Base-by-base conservation (phyloP, 2,888 invertebrate genomes). In the Sisyra nigra region DNA sequence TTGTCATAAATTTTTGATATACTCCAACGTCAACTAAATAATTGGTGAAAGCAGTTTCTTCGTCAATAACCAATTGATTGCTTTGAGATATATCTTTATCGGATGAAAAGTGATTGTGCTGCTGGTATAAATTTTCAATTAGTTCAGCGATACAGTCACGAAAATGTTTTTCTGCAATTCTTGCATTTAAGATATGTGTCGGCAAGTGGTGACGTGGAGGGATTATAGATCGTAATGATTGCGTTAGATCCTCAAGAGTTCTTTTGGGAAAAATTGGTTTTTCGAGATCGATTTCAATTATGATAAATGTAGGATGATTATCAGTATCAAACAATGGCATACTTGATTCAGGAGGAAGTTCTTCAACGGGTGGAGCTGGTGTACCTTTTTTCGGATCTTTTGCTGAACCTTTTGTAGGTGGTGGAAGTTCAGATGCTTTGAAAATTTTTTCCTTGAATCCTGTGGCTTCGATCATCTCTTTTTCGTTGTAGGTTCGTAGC, bases 241-340 rank as follows among this genome's bases (percentile, higher is more conserved):
- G 40, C 7, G 52, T 49, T 13, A 62, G 41, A 47, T 62, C 59
- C 47, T 60, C 58, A 3, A 60, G 30, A 10, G 54, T 45, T 45
- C 52, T 47, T 46, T 51, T 50, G 17, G 51, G 49, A 13, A 48
- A 47, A 7, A 63, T 44, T 1, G 62, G 55, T 32, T 53, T 51
- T 19, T 54, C 48, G 14, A 63, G 47, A 48, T 59, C 61, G 9
- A 63, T 50, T 52, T 63, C 61, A 2, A 61, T 44, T 13, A 63
- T 47, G 17, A 63, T 50, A 47, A 63, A 61, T 19, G 60, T 58
- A 15, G 54, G 57, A 41, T 53, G 46, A 8, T 57, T 59, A 8
- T 53, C 47, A 44, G 61, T 59, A 42, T 55, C 53, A 45, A 50
- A 58, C 7, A 63, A 49, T 38, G 52, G 53, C 24, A 49, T 36